Conservation (phyloP, 35 echinoderm and acorn worm species). For the Chiridota heheva region DNA sequence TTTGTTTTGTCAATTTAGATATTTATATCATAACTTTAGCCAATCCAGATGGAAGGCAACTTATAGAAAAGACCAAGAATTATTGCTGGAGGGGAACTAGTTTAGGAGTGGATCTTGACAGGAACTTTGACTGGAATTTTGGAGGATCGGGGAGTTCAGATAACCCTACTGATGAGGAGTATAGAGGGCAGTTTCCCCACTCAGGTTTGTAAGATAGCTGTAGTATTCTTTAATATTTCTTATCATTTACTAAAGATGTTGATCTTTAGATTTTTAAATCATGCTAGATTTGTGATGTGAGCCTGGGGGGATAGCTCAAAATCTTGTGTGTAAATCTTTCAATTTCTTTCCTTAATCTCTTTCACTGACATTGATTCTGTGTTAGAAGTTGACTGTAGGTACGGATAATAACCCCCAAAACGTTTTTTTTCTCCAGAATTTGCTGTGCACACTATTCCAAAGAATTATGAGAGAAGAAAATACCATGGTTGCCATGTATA, state of each 20-base stretch:
- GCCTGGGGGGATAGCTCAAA: too few species aligned
- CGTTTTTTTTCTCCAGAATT: too few species aligned
- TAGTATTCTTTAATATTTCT: neutral
- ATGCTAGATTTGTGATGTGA: too few species aligned
- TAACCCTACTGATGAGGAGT: conserved; percentile 89
- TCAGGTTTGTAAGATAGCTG: too few species aligned
- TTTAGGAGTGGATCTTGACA: conserved; percentile 84
- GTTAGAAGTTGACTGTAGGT: too few species aligned
- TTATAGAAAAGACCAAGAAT: conserved; percentile 81
- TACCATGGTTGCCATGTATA: too few species aligned
- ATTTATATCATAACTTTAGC: conserved; percentile 78
- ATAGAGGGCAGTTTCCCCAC: conserved; percentile 66
- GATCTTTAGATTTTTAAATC: neutral
- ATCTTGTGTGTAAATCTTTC: too few species aligned
- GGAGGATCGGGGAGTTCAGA: conserved; percentile 81
- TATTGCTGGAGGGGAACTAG: conserved; percentile 98
- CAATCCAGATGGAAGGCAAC: conserved; percentile 89
- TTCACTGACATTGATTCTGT: too few species aligned
- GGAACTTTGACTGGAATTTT: conserved; percentile 98
- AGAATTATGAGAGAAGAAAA: too few species aligned
- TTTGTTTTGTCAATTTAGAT: conserved; percentile 71
- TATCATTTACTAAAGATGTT: neutral
- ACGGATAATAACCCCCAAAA: too few species aligned
- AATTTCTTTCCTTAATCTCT: too few species aligned
- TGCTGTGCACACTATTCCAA: too few species aligned